These are phyloP conservation scores for Actenoides hombroni DNA, from an alignment of 2,113 vertebrate genomes.

Conservation along the genomic window DNA sequence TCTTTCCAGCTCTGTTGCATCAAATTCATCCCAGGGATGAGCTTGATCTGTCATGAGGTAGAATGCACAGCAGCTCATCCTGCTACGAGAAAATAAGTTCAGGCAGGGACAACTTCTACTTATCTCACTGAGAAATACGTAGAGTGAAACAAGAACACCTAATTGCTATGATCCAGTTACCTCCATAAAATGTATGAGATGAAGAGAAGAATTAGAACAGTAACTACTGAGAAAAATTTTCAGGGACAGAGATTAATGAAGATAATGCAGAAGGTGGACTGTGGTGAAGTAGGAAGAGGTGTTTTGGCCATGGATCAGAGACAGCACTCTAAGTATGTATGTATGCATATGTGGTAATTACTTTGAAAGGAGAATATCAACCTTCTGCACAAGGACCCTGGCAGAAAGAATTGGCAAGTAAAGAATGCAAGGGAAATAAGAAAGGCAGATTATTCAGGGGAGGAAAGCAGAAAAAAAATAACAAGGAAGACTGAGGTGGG, in stretches of 20 bases:
- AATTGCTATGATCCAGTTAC: neutral
- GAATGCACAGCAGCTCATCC: neutral
- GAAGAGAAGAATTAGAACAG: neutral
- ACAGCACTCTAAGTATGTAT: no score
- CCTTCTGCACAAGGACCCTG: neutral
- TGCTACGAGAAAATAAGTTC: rapidly evolving
- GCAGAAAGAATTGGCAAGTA: neutral
- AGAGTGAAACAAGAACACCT: neutral
- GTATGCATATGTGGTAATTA: neutral
- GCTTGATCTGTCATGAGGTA: neutral
- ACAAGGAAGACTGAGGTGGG: neutral
- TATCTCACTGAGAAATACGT: neutral
- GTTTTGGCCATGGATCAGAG: neutral
- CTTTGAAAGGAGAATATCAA: neutral
- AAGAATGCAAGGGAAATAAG: neutral
- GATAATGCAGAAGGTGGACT: neutral
- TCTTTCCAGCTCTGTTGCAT: neutral
- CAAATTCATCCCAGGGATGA: neutral
- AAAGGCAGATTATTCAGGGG: neutral
- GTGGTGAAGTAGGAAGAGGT: neutral
- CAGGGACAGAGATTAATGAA: neutral
- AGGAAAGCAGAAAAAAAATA: neutral
- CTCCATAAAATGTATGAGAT: neutral
- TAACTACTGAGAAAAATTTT: neutral
- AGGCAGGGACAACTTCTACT: neutral